Conservation (phyloP, 2,113 vertebrate genomes). For the Vidua chalybeata region DNA sequence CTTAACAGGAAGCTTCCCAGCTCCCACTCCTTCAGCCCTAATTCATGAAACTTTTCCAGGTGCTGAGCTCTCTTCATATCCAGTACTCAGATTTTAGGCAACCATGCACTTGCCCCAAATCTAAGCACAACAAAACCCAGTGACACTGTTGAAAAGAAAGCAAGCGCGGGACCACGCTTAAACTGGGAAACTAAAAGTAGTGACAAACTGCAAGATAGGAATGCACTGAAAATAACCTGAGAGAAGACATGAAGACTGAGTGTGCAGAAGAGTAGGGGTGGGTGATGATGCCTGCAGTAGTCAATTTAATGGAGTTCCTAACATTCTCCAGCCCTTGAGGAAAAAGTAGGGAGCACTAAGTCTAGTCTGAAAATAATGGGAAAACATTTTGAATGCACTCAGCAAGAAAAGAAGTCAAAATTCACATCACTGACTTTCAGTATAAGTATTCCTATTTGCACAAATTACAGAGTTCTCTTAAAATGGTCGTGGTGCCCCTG, state of each 20-base stretch:
- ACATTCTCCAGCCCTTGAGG: background rate
- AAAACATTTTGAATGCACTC: background rate
- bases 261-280: background rate
- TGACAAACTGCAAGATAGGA: background rate
- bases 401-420: background rate
- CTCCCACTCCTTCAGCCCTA: background rate
- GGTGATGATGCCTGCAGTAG: background rate
- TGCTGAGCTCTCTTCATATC: background rate
- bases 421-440: background rate
- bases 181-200: background rate
- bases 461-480: background rate
- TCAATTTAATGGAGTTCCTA: background rate
- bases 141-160: background rate
- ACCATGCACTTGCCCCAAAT: background rate
- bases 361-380: background rate
- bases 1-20: background rate
- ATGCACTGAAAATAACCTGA: background rate
- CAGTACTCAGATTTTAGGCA: background rate
- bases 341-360: background rate
- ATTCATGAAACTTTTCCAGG: background rate
- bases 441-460: background rate
- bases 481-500: background rate
- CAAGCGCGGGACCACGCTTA: rapidly evolving
- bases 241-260: background rate
- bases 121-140: background rate